Evolutionary conservation across 2,888 invertebrate species (phyloP), one percentile per base, ranked within the genome.

Genomic region (Ennomos erosarius): DNA sequence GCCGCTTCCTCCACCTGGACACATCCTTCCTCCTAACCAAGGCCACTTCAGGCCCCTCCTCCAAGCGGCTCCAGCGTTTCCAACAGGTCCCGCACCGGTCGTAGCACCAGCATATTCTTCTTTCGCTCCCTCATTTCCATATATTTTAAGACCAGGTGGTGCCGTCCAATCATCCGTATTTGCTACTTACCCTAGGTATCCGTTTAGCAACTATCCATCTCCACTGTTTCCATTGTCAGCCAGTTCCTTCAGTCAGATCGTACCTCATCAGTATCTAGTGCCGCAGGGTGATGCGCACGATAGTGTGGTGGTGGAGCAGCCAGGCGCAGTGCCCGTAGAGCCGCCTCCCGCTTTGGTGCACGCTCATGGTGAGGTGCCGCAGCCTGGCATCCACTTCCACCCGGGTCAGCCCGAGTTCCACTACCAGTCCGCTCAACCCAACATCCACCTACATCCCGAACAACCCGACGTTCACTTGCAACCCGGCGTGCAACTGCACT

Each of bases 181-280:
- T 45, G 92, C 92, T 0, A 88, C 87, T 1, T 93, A 87, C 55
- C 93, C 93, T 6, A 81, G 88, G 63, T 90, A 87, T 69, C 92
- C 92, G 0, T 73, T 88, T 8, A 58, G 85, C 0, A 87, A 87
- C 57, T 88, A 84, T 47, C 88, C 84, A 53, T 74, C 74, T 8
- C 82, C 85, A 0, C 59, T 79, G 1, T 58, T 81, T 13, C 85
- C 85, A 11, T 50, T 82, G 10, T 63, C 75, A 5, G 73, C 76
- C n/a, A 62, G 71, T 3, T 57, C 73, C 1, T 73, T 72, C 16
- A 60, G 75, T 1, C 69, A 74, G 9, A 78, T 82, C 46, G 73
- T 85, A 5, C 85, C 88, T n/a, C 88, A 86, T 46, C 83, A 79
- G 38, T 82, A 79, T 39, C 81, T 84, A 47, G 55, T 76, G 10